A percentile compares a stretch with the other conserved stretches of the same genome.
Conservation (phyloP, 1,140 invertebrate genomes). For the Nylanderia fulva region DNA sequence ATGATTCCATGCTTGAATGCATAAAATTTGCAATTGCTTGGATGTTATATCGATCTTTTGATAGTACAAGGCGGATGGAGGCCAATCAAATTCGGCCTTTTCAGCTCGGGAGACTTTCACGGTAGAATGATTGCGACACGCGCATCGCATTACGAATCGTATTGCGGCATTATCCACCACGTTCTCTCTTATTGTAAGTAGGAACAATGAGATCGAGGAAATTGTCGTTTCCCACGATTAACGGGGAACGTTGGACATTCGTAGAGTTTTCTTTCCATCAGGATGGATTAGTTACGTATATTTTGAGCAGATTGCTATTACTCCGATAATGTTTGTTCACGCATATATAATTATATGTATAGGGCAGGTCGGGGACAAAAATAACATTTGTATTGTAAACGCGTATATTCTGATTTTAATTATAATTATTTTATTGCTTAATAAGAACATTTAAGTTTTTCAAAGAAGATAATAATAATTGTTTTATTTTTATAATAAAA, state of each 20-base stretch:
- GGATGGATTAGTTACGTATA: not conserved
- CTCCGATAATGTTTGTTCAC: conserved; percentile 11
- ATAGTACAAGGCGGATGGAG: conserved; percentile 37
- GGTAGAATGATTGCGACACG: conserved; percentile 41
- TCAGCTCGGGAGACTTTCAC: conserved; percentile 51
- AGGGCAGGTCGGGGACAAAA: no score
- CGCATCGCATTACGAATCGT: conserved; percentile 46
- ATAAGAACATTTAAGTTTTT: no score
- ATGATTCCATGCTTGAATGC: conserved; percentile 11
- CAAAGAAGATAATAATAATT: no score
- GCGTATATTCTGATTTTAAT: no score
- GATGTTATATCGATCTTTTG: conserved; percentile 22
- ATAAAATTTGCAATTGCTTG: conserved; percentile 9
- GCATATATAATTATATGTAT: conserved; percentile 14
- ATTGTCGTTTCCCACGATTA: conserved; percentile 62
- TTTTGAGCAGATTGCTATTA: not conserved
- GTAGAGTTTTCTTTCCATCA: not conserved
- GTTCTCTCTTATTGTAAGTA: conserved; percentile 43
- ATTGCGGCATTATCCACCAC: conserved; percentile 51
- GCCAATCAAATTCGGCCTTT: conserved; percentile 59
- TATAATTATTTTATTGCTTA: no score
- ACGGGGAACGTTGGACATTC: conserved; percentile 8
- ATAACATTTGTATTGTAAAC: no score
- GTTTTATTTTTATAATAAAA: no score
- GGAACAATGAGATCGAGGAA: conserved; percentile 59